A percentile compares a stretch with the other conserved stretches of the same genome.
Evolutionary conservation across 2,888 invertebrate species (phyloP).

Genomic region (Drosophila mimetica): DNA sequence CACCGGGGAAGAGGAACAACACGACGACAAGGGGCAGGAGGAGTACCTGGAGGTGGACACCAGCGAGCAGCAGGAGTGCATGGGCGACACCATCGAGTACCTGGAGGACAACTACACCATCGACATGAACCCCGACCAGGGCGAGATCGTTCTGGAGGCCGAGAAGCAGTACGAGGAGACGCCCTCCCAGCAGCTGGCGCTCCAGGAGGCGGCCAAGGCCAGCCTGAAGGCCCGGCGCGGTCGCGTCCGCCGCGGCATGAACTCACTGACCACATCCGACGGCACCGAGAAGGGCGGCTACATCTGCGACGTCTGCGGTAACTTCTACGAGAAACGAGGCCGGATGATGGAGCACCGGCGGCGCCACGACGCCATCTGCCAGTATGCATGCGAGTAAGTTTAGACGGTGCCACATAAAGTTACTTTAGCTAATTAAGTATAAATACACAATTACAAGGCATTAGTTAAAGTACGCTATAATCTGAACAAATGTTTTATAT

Average conservation of each 20-base stretch:
- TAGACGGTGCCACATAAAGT: too few species aligned
- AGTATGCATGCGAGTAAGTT: constrained; percentile 81
- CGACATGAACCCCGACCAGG: constrained; percentile 57
- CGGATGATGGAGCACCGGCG: constrained; percentile 82
- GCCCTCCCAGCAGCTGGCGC: constrained; percentile 13
- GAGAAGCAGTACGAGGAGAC: constrained; percentile 31
- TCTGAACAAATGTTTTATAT: too few species aligned
- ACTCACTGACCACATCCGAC: constrained; percentile 61
- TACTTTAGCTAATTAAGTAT: too few species aligned
- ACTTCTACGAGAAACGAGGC: constrained; percentile 81
- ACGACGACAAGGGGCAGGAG: constrained; percentile 37
- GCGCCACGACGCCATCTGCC: constrained; percentile 74
- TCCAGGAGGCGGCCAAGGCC: constrained; percentile 32
- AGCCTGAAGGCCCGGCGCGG: constrained; percentile 49
- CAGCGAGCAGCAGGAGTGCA: constrained; percentile 54
- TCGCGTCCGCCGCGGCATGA: constrained; percentile 49
- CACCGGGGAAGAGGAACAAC: constrained; percentile 29
- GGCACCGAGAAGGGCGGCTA: constrained; percentile 68
- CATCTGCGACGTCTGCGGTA: constrained; percentile 82
- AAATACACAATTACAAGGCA: too few species aligned
- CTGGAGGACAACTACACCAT: constrained; percentile 68
- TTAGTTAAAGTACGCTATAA: not conserved
- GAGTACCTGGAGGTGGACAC: constrained; percentile 61
- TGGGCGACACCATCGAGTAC: constrained; percentile 69
- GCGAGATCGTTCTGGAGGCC: constrained; percentile 50